Percentiles rank a stretch among this genome's conserved stretches.
These are phyloP conservation scores for Amblyopsis hoosieri DNA, from an alignment of 2,797 vertebrate genomes.

Conservation along the genomic window DNA sequence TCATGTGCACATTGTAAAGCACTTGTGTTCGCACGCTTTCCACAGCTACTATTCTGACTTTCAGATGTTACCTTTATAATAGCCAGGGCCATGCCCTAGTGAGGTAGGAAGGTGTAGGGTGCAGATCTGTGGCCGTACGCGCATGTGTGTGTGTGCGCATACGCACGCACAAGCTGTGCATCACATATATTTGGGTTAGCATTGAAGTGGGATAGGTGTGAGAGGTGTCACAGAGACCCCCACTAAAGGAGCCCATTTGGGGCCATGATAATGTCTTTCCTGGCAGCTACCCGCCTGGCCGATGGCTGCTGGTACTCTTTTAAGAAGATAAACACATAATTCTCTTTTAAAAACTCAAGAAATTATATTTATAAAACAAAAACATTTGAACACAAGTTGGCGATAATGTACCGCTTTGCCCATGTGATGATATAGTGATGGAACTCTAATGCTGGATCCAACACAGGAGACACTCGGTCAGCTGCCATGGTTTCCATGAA, in stretches of 20 bases:
- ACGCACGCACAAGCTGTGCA: constrained; percentile 10
- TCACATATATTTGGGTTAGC: constrained; percentile 22
- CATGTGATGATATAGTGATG: too few species aligned
- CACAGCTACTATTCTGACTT: constrained; percentile 52
- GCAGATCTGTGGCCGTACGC: constrained; percentile 24
- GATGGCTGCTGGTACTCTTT: constrained; percentile 57
- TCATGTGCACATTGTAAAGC: constrained; percentile 53
- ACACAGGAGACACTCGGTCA: constrained; percentile 56
- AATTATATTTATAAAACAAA: too few species aligned
- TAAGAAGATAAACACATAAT: too few species aligned
- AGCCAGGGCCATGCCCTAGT: constrained; percentile 41
- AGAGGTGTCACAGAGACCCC: constrained; percentile 36
- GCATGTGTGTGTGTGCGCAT: constrained; percentile 14
- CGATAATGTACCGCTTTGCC: too few species aligned
- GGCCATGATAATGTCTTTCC: constrained; percentile 50
- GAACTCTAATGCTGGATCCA: constrained; percentile 55
- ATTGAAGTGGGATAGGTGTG: constrained; percentile 24
- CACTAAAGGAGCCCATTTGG: constrained; percentile 43
- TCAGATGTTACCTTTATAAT: constrained; percentile 63
- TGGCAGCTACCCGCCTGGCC: constrained; percentile 62
- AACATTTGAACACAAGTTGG: too few species aligned
- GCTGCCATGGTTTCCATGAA: constrained; percentile 62
- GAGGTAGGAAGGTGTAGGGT: constrained; percentile 31
- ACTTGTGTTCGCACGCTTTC: constrained; percentile 60
- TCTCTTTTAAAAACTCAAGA: too few species aligned